Conservation (phyloP, 2,113 vertebrate genomes). For the Collichthys lucidus region DNA sequence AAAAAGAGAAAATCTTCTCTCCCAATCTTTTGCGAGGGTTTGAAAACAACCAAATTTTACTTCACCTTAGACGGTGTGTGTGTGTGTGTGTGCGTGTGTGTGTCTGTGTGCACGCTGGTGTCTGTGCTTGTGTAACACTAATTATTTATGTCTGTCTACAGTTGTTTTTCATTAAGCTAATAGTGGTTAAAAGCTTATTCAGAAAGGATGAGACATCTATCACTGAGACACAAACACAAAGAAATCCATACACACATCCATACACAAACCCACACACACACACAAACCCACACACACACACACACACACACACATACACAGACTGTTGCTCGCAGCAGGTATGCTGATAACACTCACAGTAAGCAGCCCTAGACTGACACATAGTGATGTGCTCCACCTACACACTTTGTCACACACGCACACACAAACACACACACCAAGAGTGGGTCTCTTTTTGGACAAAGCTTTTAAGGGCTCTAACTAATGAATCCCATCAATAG, state of each 20-base stretch:
- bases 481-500: slow-evolving; percentile 75
- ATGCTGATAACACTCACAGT: slow-evolving; percentile 1
- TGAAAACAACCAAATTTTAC: slow-evolving; percentile 5
- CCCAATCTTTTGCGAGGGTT: too few species aligned
- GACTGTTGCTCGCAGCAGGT: neutral
- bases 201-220: slow-evolving; percentile 70
- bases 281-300: slow-evolving; percentile 34
- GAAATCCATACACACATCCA: slow-evolving; percentile 60
- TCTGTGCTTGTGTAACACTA: slow-evolving; percentile 50
- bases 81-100: slow-evolving; percentile 40
- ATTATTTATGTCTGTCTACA: slow-evolving; percentile 71
- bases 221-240: slow-evolving; percentile 66
- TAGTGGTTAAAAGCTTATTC: slow-evolving; percentile 76
- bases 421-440: slow-evolving; percentile 9
- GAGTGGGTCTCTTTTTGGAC: neutral
- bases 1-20: neutral
- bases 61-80: slow-evolving; percentile 30
- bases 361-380: neutral
- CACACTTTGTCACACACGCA: neutral
- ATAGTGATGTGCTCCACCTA: slow-evolving; percentile 18
- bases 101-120: neutral
- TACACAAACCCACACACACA: slow-evolving; percentile 26
- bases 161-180: slow-evolving; percentile 79
- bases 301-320: slow-evolving; percentile 24
- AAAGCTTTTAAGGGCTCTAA: slow-evolving; percentile 65